Conservation (phyloP, 2,888 invertebrate species). For the Dendrolimus houi region DNA sequence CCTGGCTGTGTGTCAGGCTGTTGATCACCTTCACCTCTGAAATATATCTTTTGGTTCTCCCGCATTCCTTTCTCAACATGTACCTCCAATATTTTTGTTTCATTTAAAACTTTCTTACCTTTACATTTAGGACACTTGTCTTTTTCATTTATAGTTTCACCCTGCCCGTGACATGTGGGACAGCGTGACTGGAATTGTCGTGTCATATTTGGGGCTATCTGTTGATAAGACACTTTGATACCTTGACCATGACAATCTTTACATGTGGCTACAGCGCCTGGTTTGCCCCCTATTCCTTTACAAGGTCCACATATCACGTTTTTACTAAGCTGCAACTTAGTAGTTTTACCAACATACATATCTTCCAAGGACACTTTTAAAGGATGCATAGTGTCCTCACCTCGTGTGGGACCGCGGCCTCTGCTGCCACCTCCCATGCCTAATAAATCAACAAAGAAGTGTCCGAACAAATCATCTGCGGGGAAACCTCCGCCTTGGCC, state of each 20-base stretch:
- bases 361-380: conserved; percentile 92
- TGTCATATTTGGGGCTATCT: conserved; percentile 80
- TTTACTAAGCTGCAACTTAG: conserved; percentile 88
- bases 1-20: conserved; percentile 90
- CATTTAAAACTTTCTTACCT: conserved; percentile 89
- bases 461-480: conserved; percentile 82
- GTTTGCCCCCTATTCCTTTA: conserved; percentile 85
- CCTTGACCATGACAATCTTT: conserved; percentile 87
- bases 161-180: conserved; percentile 80
- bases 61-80: conserved; percentile 93
- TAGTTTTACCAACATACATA: conserved; percentile 91
- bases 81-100: conserved; percentile 90
- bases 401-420: conserved; percentile 76
- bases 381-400: conserved; percentile 90
- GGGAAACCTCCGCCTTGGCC: conserved; percentile 73
- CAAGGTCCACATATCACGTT: conserved; percentile 88
- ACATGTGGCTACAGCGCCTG: conserved; percentile 81
- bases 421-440: conserved; percentile 76
- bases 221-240: conserved; percentile 83
- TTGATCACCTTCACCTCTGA: conserved; percentile 94
- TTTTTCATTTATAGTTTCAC: conserved; percentile 85
- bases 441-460: conserved; percentile 77
- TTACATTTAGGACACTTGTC: conserved; percentile 89
- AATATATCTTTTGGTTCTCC: conserved; percentile 89
- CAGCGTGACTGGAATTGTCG: conserved; percentile 79